Evolutionary conservation across 1,140 invertebrate genomes (phyloP).

Genomic region (Apis cerana): DNA sequence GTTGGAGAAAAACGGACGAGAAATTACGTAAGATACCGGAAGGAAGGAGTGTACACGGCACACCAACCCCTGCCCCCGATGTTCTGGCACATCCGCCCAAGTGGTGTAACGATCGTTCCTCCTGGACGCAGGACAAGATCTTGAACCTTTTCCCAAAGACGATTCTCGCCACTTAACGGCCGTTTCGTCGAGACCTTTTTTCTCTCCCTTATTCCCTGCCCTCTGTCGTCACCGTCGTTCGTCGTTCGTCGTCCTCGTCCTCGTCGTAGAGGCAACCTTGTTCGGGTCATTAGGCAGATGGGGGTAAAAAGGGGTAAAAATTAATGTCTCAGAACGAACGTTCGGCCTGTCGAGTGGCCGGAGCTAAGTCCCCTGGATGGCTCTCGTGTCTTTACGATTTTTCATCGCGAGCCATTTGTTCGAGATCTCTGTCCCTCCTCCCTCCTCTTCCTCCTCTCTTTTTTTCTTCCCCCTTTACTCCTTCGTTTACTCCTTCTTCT

Average conservation of each 20-base stretch:
- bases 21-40: constrained; percentile 65
- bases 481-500: neutral
- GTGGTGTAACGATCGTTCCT: constrained; percentile 66
- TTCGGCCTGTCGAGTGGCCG: constrained; percentile 66
- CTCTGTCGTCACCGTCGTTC: constrained; percentile 14
- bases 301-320: constrained; percentile 79
- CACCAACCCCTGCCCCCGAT: constrained; percentile 4
- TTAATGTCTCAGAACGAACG: constrained; percentile 81
- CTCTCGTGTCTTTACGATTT: constrained; percentile 77
- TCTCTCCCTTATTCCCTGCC: neutral
- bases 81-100: constrained; percentile 61
- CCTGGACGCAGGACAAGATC: constrained; percentile 62
- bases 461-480: too few relatives aligned
- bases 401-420: constrained; percentile 77
- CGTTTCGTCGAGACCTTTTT: constrained; percentile 69
- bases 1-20: constrained; percentile 54
- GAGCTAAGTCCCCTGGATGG: constrained; percentile 62
- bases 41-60: constrained; percentile 60
- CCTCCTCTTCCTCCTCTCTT: too few relatives aligned
- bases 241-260: constrained; percentile 1
- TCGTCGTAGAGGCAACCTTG: constrained; percentile 28
- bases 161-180: constrained; percentile 74
- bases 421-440: neutral
- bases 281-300: constrained; percentile 79
- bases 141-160: constrained; percentile 51